Percentiles rank a stretch among this genome's conserved stretches.
phyloP scores from a whole-genome alignment of 2,888 invertebrate genomes.

The Phortica magna region DNA sequence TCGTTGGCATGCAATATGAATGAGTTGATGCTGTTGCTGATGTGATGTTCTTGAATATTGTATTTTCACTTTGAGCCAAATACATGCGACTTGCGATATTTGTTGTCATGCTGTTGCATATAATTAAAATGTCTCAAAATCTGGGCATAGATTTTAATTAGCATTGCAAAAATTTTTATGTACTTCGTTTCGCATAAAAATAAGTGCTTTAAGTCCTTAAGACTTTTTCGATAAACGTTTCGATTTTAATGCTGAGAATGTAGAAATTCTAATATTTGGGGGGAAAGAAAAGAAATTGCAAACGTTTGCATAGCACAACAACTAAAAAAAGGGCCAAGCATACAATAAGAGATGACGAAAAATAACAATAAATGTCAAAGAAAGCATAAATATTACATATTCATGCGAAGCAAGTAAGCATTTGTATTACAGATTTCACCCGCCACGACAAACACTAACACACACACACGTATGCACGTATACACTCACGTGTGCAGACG shows the following conservation, averaged over 20 bases:
- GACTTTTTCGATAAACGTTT: too few relatives aligned
- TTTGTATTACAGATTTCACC: constrained; percentile 17
- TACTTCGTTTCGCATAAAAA: too few relatives aligned
- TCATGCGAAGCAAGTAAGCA: background rate
- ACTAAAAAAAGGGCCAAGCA: background rate
- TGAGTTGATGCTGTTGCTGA: background rate
- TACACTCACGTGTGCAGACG: background rate
- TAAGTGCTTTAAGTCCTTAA: too few relatives aligned
- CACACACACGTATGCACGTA: background rate
- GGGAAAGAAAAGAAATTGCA: background rate
- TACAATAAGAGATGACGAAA: constrained; percentile 2
- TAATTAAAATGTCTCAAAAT: too few relatives aligned
- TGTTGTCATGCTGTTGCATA: too few relatives aligned
- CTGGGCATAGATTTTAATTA: too few relatives aligned
- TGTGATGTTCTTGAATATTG: background rate
- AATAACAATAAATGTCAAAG: constrained; percentile 22
- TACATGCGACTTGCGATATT: too few relatives aligned
- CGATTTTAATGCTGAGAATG: too few relatives aligned
- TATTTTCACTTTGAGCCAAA: too few relatives aligned
- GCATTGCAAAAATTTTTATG: too few relatives aligned
- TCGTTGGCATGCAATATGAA: background rate
- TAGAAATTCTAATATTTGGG: too few relatives aligned
- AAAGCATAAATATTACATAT: constrained; percentile 33
- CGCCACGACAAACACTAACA: background rate
- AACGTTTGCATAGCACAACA: constrained; percentile 29